phyloP scores from a whole-genome alignment of 2,888 invertebrate species.

The Dicycla oo region DNA sequence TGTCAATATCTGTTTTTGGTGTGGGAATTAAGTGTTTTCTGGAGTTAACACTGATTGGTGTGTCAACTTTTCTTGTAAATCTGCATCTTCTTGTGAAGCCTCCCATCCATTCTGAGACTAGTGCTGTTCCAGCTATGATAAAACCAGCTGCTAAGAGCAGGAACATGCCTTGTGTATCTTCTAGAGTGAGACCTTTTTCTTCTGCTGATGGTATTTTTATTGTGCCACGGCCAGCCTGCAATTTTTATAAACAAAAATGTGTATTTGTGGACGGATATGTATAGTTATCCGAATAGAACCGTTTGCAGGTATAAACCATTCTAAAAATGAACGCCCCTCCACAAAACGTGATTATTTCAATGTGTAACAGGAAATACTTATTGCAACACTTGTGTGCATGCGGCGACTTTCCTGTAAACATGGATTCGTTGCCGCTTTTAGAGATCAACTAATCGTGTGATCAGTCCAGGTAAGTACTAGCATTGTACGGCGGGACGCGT shows the following conservation, averaged over 20 bases:
- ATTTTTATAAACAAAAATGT: conserved; percentile 7
- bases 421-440: too few species aligned
- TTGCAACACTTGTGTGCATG: too few species aligned
- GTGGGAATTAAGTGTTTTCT: conserved; percentile 72
- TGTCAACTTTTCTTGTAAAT: conserved; percentile 69
- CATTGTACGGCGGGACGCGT: too few species aligned
- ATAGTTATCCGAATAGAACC: too few species aligned
- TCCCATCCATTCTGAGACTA: conserved; percentile 93
- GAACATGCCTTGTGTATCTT: conserved; percentile 96
- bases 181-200: conserved; percentile 94
- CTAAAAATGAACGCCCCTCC: too few species aligned
- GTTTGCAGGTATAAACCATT: too few species aligned
- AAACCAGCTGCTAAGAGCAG: conserved; percentile 93
- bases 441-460: too few species aligned
- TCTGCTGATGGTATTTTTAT: conserved; percentile 88
- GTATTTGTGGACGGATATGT: neutral
- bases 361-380: too few species aligned
- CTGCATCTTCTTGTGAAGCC: conserved; percentile 92
- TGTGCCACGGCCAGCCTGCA: conserved; percentile 83
- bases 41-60: conserved; percentile 66
- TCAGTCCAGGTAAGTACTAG: too few species aligned
- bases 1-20: conserved; percentile 60
- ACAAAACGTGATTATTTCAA: too few species aligned
- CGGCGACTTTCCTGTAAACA: too few species aligned
- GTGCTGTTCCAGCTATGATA: conserved; percentile 90